Evolutionary conservation across 2,888 invertebrate genomes (phyloP).

Genomic region (Lycaena phlaeas): DNA sequence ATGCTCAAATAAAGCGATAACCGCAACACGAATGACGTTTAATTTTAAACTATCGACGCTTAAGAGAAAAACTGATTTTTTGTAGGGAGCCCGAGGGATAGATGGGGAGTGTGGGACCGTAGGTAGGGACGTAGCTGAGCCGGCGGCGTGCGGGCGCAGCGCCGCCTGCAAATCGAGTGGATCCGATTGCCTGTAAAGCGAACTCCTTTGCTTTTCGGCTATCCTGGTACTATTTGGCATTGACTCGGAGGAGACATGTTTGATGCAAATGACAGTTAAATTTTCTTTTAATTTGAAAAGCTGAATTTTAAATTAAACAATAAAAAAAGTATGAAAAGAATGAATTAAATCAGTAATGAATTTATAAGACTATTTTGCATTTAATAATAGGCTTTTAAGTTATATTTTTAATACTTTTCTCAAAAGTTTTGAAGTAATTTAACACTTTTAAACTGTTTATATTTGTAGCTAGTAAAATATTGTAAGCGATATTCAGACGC

Average conservation of each 20-base stretch:
- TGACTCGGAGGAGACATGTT: slow-evolving; percentile 56
- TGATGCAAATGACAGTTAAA: slow-evolving; percentile 20
- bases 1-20: slow-evolving; percentile 63
- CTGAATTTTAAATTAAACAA: no score
- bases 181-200: slow-evolving; percentile 31
- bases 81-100: slow-evolving; percentile 34
- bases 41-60: slow-evolving; percentile 64
- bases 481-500: no score
- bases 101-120: slow-evolving; percentile 36
- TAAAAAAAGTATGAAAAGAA: no score
- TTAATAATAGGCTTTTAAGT: no score
- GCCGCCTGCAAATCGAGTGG: slow-evolving; percentile 18
- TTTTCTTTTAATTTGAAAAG: no score
- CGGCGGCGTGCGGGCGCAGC: slow-evolving; percentile 19
- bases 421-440: no score
- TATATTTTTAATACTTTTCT: no score
- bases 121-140: slow-evolving; percentile 25
- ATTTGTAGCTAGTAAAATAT: no score
- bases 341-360: no score
- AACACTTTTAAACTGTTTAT: no score
- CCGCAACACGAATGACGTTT: slow-evolving; percentile 65
- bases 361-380: no score
- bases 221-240: slow-evolving; percentile 69
- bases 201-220: slow-evolving; percentile 35
- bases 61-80: slow-evolving; percentile 60